Base-by-base conservation (phyloP, 2,888 invertebrate genomes). In the Sinotaia quadrata region DNA sequence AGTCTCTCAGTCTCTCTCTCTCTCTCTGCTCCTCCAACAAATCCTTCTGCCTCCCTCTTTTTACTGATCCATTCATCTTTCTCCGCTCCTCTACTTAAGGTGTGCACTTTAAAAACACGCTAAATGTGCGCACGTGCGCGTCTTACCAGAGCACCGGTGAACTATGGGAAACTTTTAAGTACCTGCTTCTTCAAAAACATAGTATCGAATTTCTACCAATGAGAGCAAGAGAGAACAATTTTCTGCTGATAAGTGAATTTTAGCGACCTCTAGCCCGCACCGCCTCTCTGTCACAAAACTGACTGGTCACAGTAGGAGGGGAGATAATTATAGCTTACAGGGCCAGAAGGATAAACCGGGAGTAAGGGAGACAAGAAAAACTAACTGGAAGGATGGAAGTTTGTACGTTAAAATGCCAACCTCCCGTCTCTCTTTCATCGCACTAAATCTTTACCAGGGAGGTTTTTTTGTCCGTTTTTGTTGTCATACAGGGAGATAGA, bases 121-220 rank as follows among this genome's bases (percentile, higher is more conserved):
- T 58, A 58, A 58, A 36, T 37, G 58, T 27, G 21, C 37, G 37
- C 58, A 58, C 58, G 58, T 58, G 58, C 58, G 58, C n/a, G 21
- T 15, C 27, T n/a, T 15, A 10, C n/a, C 5, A 33, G n/a, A 4
- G 41, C 15, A n/a, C 10, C 36, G 7, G 27, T 1, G 27, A 54
- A 31, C 8, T 8, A 58, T 34, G 21, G 24, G 10, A 21, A 12
- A 18, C 24, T 18, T 15, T 18, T 37, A 58, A 2, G n/a, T 24
- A 10, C 21, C 21, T 34, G 15, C 12, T 1, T n/a, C 58, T 29
- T 2, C 33, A 27, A 54, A 54, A 24, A 3, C 54, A 10, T 24
- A 2, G 37, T 10, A 36, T 58, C 58, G 4, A 21, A 58, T 58
- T 33, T 58, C 58, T 18, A 29, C 58, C 36, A 58, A 58, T 24